Evolutionary conservation across 2,888 invertebrate species (phyloP).

Genomic region (Syritta pipiens): DNA sequence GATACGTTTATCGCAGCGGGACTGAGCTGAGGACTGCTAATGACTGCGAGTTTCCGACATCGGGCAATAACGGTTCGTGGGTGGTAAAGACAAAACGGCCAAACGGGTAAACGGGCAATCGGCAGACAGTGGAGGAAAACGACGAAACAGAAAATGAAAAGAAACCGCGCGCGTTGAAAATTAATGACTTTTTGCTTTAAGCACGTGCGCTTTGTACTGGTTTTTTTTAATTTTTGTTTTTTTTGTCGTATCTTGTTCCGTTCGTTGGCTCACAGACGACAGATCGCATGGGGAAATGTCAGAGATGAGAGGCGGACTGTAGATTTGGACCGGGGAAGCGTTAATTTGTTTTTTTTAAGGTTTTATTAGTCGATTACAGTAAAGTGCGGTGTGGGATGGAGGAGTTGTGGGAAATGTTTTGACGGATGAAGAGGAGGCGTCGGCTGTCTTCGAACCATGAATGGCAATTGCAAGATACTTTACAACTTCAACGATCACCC

Average conservation of each 20-base stretch:
- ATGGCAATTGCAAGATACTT: too few species aligned
- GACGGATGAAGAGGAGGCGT: too few species aligned
- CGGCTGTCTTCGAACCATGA: too few species aligned
- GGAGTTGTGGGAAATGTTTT: too few species aligned
- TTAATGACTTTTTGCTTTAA: slow-evolving; percentile 56
- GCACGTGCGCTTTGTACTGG: slow-evolving; percentile 49
- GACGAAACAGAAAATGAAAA: slow-evolving; percentile 13
- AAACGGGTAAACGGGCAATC: slow-evolving; percentile 13
- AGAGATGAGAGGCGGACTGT: too few species aligned
- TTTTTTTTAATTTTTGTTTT: slow-evolving; percentile 7
- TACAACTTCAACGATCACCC: too few species aligned
- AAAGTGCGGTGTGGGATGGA: too few species aligned
- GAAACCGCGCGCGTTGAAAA: slow-evolving; percentile 39
- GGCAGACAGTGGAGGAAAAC: background rate
- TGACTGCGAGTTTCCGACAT: slow-evolving; percentile 51
- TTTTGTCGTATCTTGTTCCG: background rate
- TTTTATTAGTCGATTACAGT: too few species aligned
- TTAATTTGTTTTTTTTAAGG: too few species aligned
- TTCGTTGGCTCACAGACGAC: too few species aligned
- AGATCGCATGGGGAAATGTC: too few species aligned
- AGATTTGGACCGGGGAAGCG: too few species aligned
- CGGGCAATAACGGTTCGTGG: slow-evolving; percentile 63
- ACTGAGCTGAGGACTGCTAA: slow-evolving; percentile 53
- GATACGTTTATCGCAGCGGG: slow-evolving; percentile 55
- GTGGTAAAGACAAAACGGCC: slow-evolving; percentile 58